phyloP scores from a whole-genome alignment of 2,113 vertebrate species.

The Neofelis nebulosa region DNA sequence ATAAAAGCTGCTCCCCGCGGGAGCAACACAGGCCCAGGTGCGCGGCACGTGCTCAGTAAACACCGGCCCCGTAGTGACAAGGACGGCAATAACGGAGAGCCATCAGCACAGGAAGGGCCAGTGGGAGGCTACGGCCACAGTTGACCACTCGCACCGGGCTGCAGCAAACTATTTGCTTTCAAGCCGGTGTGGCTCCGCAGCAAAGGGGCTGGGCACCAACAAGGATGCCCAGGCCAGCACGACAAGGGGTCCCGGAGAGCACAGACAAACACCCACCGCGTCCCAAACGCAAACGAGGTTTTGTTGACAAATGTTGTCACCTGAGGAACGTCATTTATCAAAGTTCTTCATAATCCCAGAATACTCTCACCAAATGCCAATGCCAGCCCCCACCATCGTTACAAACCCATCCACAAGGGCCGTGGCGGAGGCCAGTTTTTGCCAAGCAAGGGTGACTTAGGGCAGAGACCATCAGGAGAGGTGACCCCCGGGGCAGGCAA shows the following conservation, averaged over 20 bases:
- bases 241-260: background rate
- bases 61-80: accelerated
- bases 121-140: background rate
- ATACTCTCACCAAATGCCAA: conserved; percentile 34
- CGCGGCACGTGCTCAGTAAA: accelerated
- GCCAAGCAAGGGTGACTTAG: background rate
- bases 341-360: conserved; percentile 56
- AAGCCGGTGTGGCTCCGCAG: conserved; percentile 57
- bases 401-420: conserved; percentile 19
- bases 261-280: background rate
- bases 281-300: conserved; percentile 4
- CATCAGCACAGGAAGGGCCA: background rate
- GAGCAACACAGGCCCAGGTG: background rate
- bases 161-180: background rate
- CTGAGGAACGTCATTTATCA: conserved; percentile 51
- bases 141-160: background rate
- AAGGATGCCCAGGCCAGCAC: background rate
- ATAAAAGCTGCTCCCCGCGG: background rate
- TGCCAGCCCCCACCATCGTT: background rate
- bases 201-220: background rate
- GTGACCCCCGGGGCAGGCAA: accelerated
- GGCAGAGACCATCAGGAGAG: background rate
- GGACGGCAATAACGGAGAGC: background rate
- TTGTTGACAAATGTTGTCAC: conserved; percentile 27
- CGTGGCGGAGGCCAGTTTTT: background rate